Conservation (phyloP, 2,797 vertebrate genomes). For the Alcedo quadribrachys region DNA sequence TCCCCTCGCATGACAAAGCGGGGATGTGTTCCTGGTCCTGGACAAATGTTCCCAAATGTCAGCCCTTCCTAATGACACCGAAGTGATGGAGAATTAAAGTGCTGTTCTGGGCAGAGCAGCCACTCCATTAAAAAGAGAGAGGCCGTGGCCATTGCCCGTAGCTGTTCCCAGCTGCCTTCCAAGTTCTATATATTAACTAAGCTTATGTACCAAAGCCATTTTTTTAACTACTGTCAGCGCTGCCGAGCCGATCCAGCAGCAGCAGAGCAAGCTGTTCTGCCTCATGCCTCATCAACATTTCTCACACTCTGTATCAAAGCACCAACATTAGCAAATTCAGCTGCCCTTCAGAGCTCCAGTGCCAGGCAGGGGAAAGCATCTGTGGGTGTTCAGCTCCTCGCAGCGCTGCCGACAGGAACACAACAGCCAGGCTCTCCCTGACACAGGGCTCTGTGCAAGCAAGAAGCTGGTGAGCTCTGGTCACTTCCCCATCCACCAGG, state of each 20-base stretch:
- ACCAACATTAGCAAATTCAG: conserved; percentile 70
- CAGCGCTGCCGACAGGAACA: neutral
- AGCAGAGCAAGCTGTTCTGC: conserved; percentile 80
- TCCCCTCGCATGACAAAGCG: neutral
- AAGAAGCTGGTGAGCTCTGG: neutral
- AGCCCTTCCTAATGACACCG: conserved; percentile 15
- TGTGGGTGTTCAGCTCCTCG: conserved; percentile 23
- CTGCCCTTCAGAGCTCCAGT: conserved; percentile 69
- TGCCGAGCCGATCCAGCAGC: conserved; percentile 77
- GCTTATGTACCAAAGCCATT: conserved; percentile 68
- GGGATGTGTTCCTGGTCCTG: neutral
- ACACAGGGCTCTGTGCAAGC: neutral
- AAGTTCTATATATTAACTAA: conserved; percentile 76
- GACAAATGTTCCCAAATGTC: conserved; percentile 21
- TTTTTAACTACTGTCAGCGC: conserved; percentile 72
- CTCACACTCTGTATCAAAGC: conserved; percentile 75
- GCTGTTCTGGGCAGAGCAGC: conserved; percentile 15
- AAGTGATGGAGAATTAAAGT: conserved; percentile 30
- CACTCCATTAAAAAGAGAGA: conserved; percentile 29
- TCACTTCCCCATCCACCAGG: neutral
- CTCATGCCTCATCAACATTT: conserved; percentile 80
- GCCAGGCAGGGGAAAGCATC: conserved; percentile 52
- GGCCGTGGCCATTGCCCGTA: neutral
- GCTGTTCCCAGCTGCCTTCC: conserved; percentile 63
- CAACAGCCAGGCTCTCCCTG: neutral